These are phyloP conservation scores for Tenthredo scrophulariae DNA, from an alignment of 2,888 invertebrate species.

Conservation along the genomic window DNA sequence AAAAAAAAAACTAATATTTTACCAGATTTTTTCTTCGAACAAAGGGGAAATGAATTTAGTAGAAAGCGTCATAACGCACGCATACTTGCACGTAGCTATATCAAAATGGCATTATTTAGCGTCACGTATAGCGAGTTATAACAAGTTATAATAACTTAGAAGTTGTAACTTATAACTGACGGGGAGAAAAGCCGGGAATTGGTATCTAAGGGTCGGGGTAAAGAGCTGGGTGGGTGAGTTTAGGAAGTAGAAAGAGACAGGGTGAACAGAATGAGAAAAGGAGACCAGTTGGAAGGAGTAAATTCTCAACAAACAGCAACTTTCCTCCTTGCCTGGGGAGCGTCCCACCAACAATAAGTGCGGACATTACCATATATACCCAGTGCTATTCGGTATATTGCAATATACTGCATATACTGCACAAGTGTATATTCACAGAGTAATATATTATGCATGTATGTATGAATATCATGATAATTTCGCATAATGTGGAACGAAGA, in stretches of 20 bases:
- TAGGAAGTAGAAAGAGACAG: background rate
- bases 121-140: conserved; percentile 6
- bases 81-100: background rate
- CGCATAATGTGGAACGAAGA: background rate
- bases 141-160: conserved; percentile 36
- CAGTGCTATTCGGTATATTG: conserved; percentile 63
- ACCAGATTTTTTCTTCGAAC: background rate
- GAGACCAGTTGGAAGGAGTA: conserved; percentile 29
- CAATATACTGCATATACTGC: conserved; percentile 69
- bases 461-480: background rate
- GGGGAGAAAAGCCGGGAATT: conserved; percentile 5
- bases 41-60: background rate
- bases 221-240: background rate
- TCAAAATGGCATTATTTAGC: conserved; percentile 24
- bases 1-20: background rate
- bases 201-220: conserved; percentile 9
- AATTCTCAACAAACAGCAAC: conserved; percentile 64
- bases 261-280: background rate
- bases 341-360: conserved; percentile 64
- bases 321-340: conserved; percentile 66
- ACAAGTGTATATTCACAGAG: background rate
- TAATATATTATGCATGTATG: background rate
- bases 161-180: conserved; percentile 28
- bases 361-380: conserved; percentile 69
- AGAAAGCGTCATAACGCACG: background rate